Evolutionary conservation across 2,888 invertebrate species (phyloP).

Genomic region (Ormyrus rosae): DNA sequence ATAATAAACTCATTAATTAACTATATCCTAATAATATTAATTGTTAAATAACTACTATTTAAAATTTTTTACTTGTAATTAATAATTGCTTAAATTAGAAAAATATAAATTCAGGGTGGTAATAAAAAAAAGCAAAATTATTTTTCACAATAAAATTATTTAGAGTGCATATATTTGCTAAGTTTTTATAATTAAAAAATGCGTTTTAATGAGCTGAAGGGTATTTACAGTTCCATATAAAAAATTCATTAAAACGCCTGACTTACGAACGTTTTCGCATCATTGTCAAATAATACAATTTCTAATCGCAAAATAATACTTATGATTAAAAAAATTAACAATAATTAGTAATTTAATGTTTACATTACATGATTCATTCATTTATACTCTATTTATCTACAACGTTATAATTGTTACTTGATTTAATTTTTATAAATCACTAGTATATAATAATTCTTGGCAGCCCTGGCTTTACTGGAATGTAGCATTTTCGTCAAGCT

Average conservation of each 20-base stretch:
- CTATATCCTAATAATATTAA: neutral
- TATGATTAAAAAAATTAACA: conserved; percentile 57
- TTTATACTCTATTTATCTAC: conserved; percentile 60
- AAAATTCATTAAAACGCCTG: conserved; percentile 59
- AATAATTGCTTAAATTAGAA: conserved; percentile 3
- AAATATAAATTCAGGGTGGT: conserved; percentile 11
- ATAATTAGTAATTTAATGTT: conserved; percentile 59
- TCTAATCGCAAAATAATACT: conserved; percentile 51
- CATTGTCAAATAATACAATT: conserved; percentile 58
- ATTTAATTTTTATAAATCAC: conserved; percentile 56
- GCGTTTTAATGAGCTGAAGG: conserved; percentile 56
- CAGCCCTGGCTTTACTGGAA: conserved; percentile 71
- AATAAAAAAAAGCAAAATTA: conserved; percentile 41
- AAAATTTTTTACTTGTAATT: neutral
- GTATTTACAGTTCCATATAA: conserved; percentile 59
- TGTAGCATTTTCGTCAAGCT: conserved; percentile 63
- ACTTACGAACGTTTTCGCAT: conserved; percentile 57
- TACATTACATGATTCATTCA: conserved; percentile 58
- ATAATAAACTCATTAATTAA: neutral
- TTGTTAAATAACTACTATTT: neutral
- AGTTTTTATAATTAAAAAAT: conserved; percentile 58
- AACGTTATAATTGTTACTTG: conserved; percentile 59
- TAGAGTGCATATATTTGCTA: conserved; percentile 57
- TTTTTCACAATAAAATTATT: conserved; percentile 52
- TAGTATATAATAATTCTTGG: conserved; percentile 63